Percentiles rank a stretch among this genome's conserved stretches.
These are phyloP conservation scores for Cliona cf. orientalis DNA, from an alignment of 37 sponge, comb jelly and placozoan genomes.

Conservation along the genomic window DNA sequence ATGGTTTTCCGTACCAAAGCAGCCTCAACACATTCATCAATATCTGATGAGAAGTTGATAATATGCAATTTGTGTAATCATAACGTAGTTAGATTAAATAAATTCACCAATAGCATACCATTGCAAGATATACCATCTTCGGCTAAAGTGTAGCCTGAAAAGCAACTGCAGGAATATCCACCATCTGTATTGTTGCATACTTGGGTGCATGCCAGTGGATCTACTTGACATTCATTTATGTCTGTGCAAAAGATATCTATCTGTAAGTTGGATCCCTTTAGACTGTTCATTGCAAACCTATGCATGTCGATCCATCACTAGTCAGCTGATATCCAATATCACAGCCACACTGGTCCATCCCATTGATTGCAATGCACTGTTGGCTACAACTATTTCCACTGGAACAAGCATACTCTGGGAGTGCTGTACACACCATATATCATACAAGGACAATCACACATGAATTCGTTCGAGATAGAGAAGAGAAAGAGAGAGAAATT, in stretches of 20 bases:
- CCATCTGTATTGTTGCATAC: slow-evolving; percentile 51
- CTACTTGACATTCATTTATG: slow-evolving; percentile 32
- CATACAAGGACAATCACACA: slow-evolving; percentile 29
- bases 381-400: not conserved
- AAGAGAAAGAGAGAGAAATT: too few relatives aligned
- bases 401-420: not conserved
- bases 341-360: slow-evolving; percentile 33
- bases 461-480: slow-evolving; percentile 33
- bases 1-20: too few relatives aligned
- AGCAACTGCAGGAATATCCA: too few relatives aligned
- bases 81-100: too few relatives aligned
- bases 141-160: too few relatives aligned
- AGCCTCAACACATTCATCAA: too few relatives aligned
- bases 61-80: too few relatives aligned
- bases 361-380: slow-evolving; percentile 10
- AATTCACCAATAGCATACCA: too few relatives aligned
- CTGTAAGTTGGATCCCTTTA: too few relatives aligned
- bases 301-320: slow-evolving; percentile 4
- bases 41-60: too few relatives aligned
- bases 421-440: slow-evolving; percentile 23
- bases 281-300: too few relatives aligned
- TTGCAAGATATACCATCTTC: too few relatives aligned
- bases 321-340: slow-evolving; percentile 22
- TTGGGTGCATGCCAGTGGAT: slow-evolving; percentile 50
- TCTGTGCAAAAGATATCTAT: slow-evolving; percentile 9